phyloP scores from a whole-genome alignment of 2,888 invertebrate species.

The Crepidodera aurea region DNA sequence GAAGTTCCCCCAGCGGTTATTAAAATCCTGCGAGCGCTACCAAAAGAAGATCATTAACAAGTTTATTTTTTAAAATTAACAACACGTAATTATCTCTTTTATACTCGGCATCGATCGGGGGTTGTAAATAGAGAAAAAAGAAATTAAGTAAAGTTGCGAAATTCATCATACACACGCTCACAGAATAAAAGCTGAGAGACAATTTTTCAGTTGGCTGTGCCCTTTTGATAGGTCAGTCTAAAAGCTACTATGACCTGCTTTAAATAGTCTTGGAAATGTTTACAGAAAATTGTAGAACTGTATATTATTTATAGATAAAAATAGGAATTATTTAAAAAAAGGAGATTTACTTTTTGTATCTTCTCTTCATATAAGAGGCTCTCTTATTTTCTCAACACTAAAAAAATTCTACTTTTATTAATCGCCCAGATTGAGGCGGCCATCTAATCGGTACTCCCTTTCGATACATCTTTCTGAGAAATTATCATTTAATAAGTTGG shows the following conservation, averaged over 20 bases:
- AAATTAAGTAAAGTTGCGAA: background rate
- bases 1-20: constrained; percentile 3
- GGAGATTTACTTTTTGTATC: too few species aligned
- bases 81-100: constrained; percentile 19
- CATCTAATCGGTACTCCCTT: too few species aligned
- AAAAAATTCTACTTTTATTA: too few species aligned
- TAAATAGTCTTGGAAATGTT: background rate
- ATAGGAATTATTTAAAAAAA: too few species aligned
- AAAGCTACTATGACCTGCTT: background rate
- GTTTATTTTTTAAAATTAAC: constrained; percentile 17
- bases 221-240: background rate
- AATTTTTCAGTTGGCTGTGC: background rate
- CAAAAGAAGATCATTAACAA: constrained; percentile 13
- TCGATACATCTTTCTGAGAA: too few species aligned
- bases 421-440: too few species aligned
- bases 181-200: background rate
- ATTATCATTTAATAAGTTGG: too few species aligned
- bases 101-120: background rate
- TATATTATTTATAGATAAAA: too few species aligned
- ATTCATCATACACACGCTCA: background rate
- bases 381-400: too few species aligned
- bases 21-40: constrained; percentile 1
- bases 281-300: too few species aligned
- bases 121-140: constrained; percentile 1
- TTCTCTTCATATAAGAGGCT: too few species aligned